Base-by-base conservation (phyloP, 2,797 vertebrate species). In the Chelmon rostratus region DNA sequence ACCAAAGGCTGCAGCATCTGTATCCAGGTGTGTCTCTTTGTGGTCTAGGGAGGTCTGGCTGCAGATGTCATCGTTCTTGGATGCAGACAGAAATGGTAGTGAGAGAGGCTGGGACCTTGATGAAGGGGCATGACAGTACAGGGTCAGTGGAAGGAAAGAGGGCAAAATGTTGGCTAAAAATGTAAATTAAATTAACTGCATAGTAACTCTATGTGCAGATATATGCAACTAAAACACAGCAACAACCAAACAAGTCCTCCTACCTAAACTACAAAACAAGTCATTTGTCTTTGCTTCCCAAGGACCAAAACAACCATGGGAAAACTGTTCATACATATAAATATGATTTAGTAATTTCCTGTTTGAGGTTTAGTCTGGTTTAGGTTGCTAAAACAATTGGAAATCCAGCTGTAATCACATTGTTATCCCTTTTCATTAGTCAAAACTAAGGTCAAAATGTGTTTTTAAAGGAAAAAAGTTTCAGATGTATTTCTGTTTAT, bases 91-190 rank as follows among this genome's bases (percentile, higher is more conserved):
- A 11, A 71, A 78, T 46, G 84, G 83, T 33, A 76, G 85, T 0
- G 87, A 52, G 2, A 63, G 23, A 15, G 71, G 64, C 8, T 61
- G 81, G n/a, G 74, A 78, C 75, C 93, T 95, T 73, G 49, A 65
- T 19, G 66, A 63, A 76, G 13, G 40, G 31, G 64, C 38, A 50
- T 5, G 53, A 77, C 28, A 58, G 38, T 7, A 50, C 11, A 28
- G 21, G 54, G 42, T 72, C 49, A 68, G 37, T 25, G 16, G 54
- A 40, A 38, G n/a, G 21, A 68, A 33, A 16, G 28, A 61, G 21
- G 37, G 25, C 8, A 59, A 69, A 44, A 10, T 28, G n/a, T 28
- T 42, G 11, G 25, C 4, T 40, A 21, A 38, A 49, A 8, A 28
- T 0, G 11, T 1, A 25, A 3, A 49, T 33, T 68, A 68, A 44